Evolutionary conservation across 2,113 vertebrate species (phyloP).

Genomic region (Podiceps cristatus): DNA sequence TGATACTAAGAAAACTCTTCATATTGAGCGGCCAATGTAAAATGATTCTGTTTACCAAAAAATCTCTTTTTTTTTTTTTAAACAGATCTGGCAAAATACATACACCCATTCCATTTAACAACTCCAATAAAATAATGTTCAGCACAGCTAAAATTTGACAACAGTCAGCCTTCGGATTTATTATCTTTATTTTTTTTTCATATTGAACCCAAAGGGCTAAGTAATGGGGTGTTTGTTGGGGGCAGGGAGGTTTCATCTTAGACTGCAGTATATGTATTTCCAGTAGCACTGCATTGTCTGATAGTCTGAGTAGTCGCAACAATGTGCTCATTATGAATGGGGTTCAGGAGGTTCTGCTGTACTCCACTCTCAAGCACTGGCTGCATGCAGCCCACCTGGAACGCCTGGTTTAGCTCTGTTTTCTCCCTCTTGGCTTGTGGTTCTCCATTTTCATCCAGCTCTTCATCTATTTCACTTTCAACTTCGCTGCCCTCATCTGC

Average conservation of each 20-base stretch:
- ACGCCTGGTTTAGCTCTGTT: constrained; percentile 80
- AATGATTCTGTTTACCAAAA: constrained; percentile 71
- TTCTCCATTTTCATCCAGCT: constrained; percentile 84
- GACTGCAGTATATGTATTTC: constrained; percentile 86
- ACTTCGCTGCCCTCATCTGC: constrained; percentile 87
- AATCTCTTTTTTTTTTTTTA: not conserved
- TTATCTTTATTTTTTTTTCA: constrained; percentile 56
- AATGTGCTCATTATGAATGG: constrained; percentile 84
- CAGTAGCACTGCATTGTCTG: constrained; percentile 84
- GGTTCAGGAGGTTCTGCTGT: constrained; percentile 81
- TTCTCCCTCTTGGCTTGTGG: constrained; percentile 85
- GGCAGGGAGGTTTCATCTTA: constrained; percentile 65
- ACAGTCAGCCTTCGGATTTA: constrained; percentile 76
- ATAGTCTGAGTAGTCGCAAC: constrained; percentile 83
- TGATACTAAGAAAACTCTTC: constrained; percentile 73
- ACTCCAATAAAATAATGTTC: constrained; percentile 78
- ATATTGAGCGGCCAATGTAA: constrained; percentile 67
- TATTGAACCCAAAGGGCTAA: constrained; percentile 73
- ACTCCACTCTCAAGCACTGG: constrained; percentile 80
- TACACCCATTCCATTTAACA: constrained; percentile 81
- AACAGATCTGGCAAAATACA: constrained; percentile 77
- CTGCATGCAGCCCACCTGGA: constrained; percentile 80
- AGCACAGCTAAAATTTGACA: constrained; percentile 80
- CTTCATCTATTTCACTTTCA: constrained; percentile 86
- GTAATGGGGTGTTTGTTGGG: not conserved